Percentiles rank a stretch among this genome's conserved stretches.
phyloP scores from a whole-genome alignment of 2,888 invertebrate species.

The Ichneumoninae sp. region DNA sequence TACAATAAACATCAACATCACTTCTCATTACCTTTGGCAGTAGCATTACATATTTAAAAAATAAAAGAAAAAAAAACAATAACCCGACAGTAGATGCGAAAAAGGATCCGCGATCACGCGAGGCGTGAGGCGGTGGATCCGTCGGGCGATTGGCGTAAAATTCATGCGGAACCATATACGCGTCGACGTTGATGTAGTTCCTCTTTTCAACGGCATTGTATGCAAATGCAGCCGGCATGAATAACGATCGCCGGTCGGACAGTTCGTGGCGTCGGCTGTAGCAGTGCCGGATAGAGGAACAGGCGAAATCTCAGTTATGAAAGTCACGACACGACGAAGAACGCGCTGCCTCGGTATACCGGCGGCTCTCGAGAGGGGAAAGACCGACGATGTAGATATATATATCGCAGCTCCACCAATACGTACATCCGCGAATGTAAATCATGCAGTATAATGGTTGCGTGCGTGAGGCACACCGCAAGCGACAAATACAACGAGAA shows the following conservation, averaged over 20 bases:
- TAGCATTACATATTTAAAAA: not conserved
- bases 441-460: constrained; percentile 41
- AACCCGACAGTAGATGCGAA: not conserved
- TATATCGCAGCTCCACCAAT: not conserved
- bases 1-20: not conserved
- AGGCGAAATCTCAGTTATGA: constrained; percentile 69
- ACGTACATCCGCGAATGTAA: constrained; percentile 7
- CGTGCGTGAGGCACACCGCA: constrained; percentile 53
- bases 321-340: constrained; percentile 67
- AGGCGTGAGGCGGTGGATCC: constrained; percentile 44
- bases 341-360: constrained; percentile 45
- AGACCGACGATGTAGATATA: constrained; percentile 13
- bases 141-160: constrained; percentile 50
- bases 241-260: constrained; percentile 64
- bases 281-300: constrained; percentile 63
- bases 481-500: constrained; percentile 56
- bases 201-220: constrained; percentile 71
- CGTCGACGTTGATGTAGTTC: constrained; percentile 66
- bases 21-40: not conserved
- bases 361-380: constrained; percentile 22
- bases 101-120: constrained; percentile 36
- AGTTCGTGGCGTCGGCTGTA: constrained; percentile 47
- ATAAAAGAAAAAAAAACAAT: not conserved
- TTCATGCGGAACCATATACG: constrained; percentile 60
- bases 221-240: constrained; percentile 71